These are phyloP conservation scores for Arctopsyche grandis DNA, from an alignment of 1,140 invertebrate species.

Conservation along the genomic window DNA sequence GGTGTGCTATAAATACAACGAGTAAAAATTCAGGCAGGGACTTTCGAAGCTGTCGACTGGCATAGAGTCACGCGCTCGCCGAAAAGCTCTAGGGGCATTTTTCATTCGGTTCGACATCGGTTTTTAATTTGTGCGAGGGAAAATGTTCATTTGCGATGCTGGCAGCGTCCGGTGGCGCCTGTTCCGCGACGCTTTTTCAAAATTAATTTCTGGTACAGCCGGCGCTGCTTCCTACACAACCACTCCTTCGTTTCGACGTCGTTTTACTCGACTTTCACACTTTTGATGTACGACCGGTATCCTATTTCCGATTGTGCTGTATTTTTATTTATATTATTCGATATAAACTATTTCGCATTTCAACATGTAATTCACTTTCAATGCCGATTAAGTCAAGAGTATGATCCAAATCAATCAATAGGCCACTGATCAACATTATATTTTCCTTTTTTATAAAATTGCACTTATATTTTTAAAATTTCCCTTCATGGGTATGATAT, in stretches of 20 bases:
- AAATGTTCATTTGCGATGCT: constrained; percentile 49
- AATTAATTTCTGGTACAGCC: constrained; percentile 51
- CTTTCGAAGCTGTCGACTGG: not conserved
- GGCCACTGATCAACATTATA: too few relatives aligned
- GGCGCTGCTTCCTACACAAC: constrained; percentile 1
- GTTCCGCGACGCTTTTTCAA: constrained; percentile 52
- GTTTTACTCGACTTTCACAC: not conserved
- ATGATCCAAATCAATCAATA: too few relatives aligned
- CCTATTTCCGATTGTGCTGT: not conserved
- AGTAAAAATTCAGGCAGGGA: too few relatives aligned
- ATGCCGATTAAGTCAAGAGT: too few relatives aligned
- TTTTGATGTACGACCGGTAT: not conserved
- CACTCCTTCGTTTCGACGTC: not conserved
- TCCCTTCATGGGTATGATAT: too few relatives aligned
- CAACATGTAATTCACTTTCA: too few relatives aligned
- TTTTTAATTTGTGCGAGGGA: constrained; percentile 49
- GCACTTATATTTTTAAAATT: too few relatives aligned
- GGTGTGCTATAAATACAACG: too few relatives aligned
- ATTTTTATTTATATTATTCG: not conserved
- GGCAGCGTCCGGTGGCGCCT: constrained; percentile 35
- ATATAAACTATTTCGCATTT: not conserved
- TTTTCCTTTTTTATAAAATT: too few relatives aligned
- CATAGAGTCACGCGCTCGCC: not conserved
- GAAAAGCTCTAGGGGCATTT: constrained; percentile 41
- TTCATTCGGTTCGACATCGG: constrained; percentile 53